Conservation (phyloP, 1,140 invertebrate genomes). For the Tetramorium alpestre region DNA sequence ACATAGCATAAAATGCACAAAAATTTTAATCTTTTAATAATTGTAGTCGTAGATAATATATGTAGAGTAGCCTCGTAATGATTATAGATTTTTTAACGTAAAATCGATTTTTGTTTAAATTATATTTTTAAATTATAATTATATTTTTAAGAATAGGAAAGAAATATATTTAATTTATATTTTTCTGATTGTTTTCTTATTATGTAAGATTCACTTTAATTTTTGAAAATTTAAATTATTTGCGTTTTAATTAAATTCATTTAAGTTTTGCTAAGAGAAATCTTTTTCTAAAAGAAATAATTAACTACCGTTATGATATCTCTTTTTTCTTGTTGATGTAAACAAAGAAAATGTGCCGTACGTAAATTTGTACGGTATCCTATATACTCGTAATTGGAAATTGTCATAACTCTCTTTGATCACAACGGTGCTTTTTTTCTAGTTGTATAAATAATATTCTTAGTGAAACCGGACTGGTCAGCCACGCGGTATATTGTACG, state of each 20-base stretch:
- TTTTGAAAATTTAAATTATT: background rate
- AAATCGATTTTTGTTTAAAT: background rate
- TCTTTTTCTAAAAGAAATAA: background rate
- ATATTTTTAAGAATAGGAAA: background rate
- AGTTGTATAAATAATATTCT: slow-evolving; percentile 53
- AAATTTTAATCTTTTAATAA: background rate
- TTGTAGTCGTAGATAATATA: background rate
- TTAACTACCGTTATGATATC: background rate
- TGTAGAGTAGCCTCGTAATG: background rate
- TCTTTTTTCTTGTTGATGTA: background rate
- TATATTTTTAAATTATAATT: no score
- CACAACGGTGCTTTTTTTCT: background rate
- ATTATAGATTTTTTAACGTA: background rate
- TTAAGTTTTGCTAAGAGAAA: background rate
- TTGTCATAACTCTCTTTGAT: background rate
- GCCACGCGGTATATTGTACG: slow-evolving; percentile 28
- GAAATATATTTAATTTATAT: background rate
- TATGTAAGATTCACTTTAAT: background rate
- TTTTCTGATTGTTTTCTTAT: background rate
- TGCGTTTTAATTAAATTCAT: background rate
- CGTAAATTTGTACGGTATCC: background rate
- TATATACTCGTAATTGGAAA: background rate
- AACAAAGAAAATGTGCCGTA: background rate
- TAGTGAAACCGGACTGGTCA: slow-evolving; percentile 31
- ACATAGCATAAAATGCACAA: background rate